Percentiles rank a stretch among this genome's conserved stretches.
Conservation (phyloP, 2,797 vertebrate genomes). For the Lophotriccus pileatus region DNA sequence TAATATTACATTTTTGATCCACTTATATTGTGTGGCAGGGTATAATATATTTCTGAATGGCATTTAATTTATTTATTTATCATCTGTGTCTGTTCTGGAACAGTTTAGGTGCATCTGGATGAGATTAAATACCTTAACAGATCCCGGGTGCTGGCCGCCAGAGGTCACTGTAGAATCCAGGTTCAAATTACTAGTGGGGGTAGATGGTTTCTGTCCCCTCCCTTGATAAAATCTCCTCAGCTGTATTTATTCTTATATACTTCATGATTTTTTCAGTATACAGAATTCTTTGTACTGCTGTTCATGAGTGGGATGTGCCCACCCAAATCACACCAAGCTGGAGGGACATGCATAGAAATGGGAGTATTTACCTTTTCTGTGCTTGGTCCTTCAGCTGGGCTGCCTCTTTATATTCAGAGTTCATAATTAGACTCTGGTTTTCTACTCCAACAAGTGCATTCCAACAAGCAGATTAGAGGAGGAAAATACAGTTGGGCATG, state of each 20-base stretch:
- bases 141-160: conserved; percentile 68
- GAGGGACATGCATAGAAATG: background rate
- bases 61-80: conserved; percentile 70
- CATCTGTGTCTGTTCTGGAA: conserved; percentile 26
- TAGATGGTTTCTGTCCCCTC: conserved; percentile 53
- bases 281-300: conserved; percentile 12
- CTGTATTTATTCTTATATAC: conserved; percentile 22
- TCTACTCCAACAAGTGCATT: conserved; percentile 5
- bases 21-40: conserved; percentile 51
- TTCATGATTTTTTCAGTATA: background rate
- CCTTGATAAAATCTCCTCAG: conserved; percentile 36
- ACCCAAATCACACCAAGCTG: background rate
- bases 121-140: conserved; percentile 61
- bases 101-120: conserved; percentile 33
- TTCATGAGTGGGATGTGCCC: background rate
- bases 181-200: conserved; percentile 53
- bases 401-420: background rate
- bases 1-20: conserved; percentile 61
- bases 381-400: background rate
- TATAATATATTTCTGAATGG: conserved; percentile 57
- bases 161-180: conserved; percentile 80
- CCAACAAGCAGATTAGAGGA: background rate
- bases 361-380: conserved; percentile 25
- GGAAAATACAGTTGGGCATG: background rate
- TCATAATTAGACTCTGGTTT: background rate